These are phyloP conservation scores for Corythornis madagascariensis DNA, from an alignment of 2,113 vertebrate species.

Conservation along the genomic window DNA sequence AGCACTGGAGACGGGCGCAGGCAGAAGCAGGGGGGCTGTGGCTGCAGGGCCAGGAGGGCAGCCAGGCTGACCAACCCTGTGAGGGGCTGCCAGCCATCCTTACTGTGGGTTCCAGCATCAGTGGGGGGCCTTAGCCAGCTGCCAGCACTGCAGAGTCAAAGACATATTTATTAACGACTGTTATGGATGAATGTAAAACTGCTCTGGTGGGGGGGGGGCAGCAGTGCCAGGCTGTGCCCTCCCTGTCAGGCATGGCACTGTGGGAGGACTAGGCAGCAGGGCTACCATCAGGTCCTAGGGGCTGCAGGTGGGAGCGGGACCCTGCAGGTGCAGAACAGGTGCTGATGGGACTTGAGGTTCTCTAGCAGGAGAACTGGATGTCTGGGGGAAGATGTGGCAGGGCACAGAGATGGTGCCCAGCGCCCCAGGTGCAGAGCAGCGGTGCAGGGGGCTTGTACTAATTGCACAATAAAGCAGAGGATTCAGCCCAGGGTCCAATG, in stretches of 20 bases:
- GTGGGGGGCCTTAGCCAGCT: not conserved
- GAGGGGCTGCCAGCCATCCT: not conserved
- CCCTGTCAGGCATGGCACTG: not conserved
- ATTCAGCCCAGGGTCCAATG: not conserved
- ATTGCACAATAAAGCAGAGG: slow-evolving; percentile 58
- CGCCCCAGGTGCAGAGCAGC: not conserved
- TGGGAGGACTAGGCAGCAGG: not conserved
- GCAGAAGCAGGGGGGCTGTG: not conserved
- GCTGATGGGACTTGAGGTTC: not conserved
- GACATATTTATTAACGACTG: slow-evolving; percentile 77
- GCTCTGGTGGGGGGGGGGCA: not conserved
- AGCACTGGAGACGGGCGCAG: not conserved
- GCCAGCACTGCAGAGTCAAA: not conserved
- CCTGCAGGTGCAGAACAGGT: not conserved
- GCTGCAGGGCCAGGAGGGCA: not conserved
- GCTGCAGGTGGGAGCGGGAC: not conserved
- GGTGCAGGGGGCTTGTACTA: slow-evolving; percentile 9
- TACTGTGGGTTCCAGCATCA: not conserved
- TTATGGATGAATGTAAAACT: slow-evolving; percentile 69
- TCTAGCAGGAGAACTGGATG: not conserved
- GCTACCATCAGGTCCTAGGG: not conserved
- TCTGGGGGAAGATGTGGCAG: not conserved
- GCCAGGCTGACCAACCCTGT: not conserved
- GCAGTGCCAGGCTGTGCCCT: not conserved
- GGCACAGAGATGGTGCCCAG: not conserved